These are phyloP conservation scores for Phortica okadai DNA, from an alignment of 2,888 invertebrate genomes.

Conservation along the genomic window DNA sequence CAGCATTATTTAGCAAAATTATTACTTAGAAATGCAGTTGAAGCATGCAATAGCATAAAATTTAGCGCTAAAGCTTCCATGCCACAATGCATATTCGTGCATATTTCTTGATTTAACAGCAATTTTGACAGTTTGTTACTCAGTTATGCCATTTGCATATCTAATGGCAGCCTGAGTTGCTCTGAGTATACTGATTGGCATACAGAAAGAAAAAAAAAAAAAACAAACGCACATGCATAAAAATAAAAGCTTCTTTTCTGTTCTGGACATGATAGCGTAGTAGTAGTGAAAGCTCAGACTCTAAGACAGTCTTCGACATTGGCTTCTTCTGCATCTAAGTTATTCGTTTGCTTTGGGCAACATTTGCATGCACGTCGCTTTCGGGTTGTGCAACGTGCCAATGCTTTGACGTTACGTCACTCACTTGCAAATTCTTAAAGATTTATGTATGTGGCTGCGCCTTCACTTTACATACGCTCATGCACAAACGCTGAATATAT, in stretches of 20 bases:
- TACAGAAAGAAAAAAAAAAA: conserved; percentile 24
- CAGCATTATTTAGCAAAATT: neutral
- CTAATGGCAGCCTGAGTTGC: conserved; percentile 55
- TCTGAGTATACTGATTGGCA: conserved; percentile 26
- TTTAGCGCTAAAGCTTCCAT: too few species aligned
- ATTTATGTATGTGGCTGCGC: conserved; percentile 59
- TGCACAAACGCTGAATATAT: neutral
- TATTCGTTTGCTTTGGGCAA: neutral
- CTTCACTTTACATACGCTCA: conserved; percentile 1
- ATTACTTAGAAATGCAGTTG: neutral
- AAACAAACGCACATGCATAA: conserved; percentile 36
- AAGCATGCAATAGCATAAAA: neutral
- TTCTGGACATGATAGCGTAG: neutral
- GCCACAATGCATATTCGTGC: too few species aligned
- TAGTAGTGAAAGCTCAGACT: neutral
- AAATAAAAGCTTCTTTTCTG: conserved; percentile 28
- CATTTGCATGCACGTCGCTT: conserved; percentile 9
- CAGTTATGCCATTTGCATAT: conserved; percentile 68
- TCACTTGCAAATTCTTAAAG: conserved; percentile 46
- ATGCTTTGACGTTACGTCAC: conserved; percentile 45
- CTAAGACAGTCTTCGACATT: too few species aligned
- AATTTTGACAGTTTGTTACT: conserved; percentile 72
- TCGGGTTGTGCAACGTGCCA: conserved; percentile 5
- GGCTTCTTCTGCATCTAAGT: too few species aligned
- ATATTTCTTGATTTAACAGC: conserved; percentile 36